Conservation (phyloP, 1,140 invertebrate genomes). For the Octopus bimaculoides region DNA sequence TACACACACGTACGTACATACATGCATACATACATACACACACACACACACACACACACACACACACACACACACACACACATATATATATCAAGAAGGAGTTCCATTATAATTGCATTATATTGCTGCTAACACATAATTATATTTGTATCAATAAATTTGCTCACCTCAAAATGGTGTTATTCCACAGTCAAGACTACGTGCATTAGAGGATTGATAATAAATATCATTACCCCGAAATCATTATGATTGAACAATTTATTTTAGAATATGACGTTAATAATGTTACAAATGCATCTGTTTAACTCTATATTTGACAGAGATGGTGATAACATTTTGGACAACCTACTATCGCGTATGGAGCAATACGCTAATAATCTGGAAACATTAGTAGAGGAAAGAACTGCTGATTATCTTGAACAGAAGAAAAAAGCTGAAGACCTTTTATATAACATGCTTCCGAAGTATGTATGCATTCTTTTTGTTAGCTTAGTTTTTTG, state of each 20-base stretch:
- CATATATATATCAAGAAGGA: not conserved
- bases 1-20: not conserved
- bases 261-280: too few relatives aligned
- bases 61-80: not conserved
- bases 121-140: too few relatives aligned
- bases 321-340: conserved; percentile 84
- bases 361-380: conserved; percentile 98
- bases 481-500: not conserved
- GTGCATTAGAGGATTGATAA: too few relatives aligned
- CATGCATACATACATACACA: not conserved
- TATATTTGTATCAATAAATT: too few relatives aligned
- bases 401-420: conserved; percentile 92
- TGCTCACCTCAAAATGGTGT: too few relatives aligned
- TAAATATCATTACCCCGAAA: too few relatives aligned
- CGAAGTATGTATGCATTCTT: conserved; percentile 66
- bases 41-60: not conserved
- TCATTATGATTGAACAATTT: too few relatives aligned
- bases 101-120: too few relatives aligned
- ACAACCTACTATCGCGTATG: conserved; percentile 93
- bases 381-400: conserved; percentile 88
- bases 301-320: conserved; percentile 18
- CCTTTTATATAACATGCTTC: conserved; percentile 88
- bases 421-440: conserved; percentile 97
- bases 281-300: too few relatives aligned
- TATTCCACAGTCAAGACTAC: too few relatives aligned